phyloP scores from a whole-genome alignment of 2,797 vertebrate genomes.

The Adrianichthys oophorus region DNA sequence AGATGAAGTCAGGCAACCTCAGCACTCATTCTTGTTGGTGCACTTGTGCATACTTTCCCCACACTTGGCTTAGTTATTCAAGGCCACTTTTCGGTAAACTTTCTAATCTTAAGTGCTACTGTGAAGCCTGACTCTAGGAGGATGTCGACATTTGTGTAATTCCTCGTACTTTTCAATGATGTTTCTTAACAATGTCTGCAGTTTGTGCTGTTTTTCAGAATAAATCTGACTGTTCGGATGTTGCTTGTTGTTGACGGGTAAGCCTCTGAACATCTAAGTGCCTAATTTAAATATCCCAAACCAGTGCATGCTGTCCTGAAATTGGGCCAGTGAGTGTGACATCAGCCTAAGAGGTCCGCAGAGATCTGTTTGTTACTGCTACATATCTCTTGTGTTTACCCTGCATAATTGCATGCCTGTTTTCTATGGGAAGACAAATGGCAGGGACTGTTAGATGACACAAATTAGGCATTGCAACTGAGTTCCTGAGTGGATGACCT shows the following conservation, averaged over 20 bases:
- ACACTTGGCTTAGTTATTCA: neutral
- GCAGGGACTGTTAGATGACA: conserved; percentile 1
- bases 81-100: conserved; percentile 1
- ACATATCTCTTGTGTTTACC: conserved; percentile 2
- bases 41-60: conserved; percentile 1
- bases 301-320: conserved; percentile 7
- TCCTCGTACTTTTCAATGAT: neutral
- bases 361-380: conserved; percentile 14
- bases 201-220: neutral
- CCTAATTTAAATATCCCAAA: conserved; percentile 5
- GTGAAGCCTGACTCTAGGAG: conserved; percentile 2
- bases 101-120: conserved; percentile 1
- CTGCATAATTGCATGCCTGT: conserved; percentile 6
- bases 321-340: conserved; percentile 7
- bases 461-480: neutral
- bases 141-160: neutral
- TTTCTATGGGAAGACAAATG: neutral
- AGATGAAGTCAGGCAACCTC: neutral
- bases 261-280: conserved; percentile 1
- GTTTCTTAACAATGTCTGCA: neutral
- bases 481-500: neutral
- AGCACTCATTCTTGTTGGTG: neutral
- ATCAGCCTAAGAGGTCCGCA: conserved; percentile 9
- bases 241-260: conserved; percentile 2
- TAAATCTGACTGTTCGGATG: conserved; percentile 1